Evolutionary conservation across 2,797 vertebrate genomes (phyloP).

Genomic region (Tauraco hartlaubi): DNA sequence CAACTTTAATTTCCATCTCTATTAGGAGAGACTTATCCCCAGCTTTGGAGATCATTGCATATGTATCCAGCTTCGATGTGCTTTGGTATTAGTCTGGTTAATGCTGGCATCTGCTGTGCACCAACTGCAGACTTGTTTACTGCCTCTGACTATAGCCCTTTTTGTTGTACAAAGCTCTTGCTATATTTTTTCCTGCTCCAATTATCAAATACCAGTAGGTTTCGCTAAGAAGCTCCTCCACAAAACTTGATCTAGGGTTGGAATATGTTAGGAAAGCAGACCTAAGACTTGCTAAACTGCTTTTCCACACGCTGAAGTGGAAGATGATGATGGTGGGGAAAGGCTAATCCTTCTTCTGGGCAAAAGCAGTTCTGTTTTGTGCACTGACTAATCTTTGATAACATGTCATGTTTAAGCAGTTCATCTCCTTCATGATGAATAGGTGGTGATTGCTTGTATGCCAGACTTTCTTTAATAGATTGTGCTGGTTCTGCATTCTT

Average conservation of each 20-base stretch:
- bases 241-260: not conserved
- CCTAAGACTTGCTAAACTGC: slow-evolving; percentile 12
- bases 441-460: not conserved
- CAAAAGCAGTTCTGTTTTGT: slow-evolving; percentile 17
- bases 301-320: not conserved
- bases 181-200: not conserved
- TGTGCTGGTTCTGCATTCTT: slow-evolving; percentile 20
- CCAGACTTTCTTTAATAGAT: not conserved
- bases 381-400: slow-evolving; percentile 32
- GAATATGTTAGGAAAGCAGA: not conserved
- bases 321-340: not conserved
- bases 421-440: slow-evolving; percentile 14
- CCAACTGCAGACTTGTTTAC: not conserved
- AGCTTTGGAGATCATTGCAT: slow-evolving; percentile 12
- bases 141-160: not conserved
- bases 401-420: slow-evolving; percentile 28
- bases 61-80: not conserved
- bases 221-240: slow-evolving; percentile 5
- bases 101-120: not conserved
- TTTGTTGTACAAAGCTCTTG: not conserved
- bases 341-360: slow-evolving; percentile 38
- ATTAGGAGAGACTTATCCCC: slow-evolving; percentile 22
- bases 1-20: slow-evolving; percentile 22
- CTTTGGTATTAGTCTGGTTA: not conserved
- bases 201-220: not conserved